Evolutionary conservation across 23 tunicate genomes (phyloP).

Genomic region (Halocynthia roretzi): DNA sequence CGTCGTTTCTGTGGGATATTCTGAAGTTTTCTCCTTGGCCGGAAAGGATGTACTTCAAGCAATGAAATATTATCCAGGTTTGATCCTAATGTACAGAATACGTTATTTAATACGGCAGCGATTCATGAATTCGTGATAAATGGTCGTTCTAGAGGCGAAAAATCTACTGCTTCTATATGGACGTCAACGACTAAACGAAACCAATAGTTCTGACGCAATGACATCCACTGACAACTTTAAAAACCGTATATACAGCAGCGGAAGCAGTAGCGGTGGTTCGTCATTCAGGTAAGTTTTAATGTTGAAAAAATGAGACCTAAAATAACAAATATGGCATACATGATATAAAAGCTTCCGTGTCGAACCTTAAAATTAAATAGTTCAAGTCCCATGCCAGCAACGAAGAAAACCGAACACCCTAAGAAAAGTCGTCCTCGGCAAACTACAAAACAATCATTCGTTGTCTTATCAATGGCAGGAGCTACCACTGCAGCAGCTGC

Average conservation of each 20-base stretch:
- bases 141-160: constrained; percentile 56
- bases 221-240: background rate
- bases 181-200: constrained; percentile 61
- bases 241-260: too few species aligned
- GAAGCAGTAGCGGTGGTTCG: background rate
- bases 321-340: too few species aligned
- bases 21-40: constrained; percentile 76
- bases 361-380: too few species aligned
- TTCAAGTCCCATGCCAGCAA: too few species aligned
- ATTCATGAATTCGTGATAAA: background rate
- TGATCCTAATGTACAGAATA: background rate
- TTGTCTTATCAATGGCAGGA: constrained; percentile 15
- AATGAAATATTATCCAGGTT: constrained; percentile 95
- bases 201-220: constrained; percentile 22
- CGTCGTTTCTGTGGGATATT: constrained; percentile 86
- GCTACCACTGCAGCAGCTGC: constrained; percentile 27
- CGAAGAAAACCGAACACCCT: too few species aligned
- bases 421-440: background rate
- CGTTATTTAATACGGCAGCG: background rate
- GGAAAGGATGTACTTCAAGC: constrained; percentile 80
- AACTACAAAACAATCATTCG: constrained; percentile 7
- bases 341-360: too few species aligned
- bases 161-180: constrained; percentile 68
- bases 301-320: background rate
- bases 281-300: background rate